Evolutionary conservation across 1,140 invertebrate species (phyloP).

Genomic region (Lineus longissimus): DNA sequence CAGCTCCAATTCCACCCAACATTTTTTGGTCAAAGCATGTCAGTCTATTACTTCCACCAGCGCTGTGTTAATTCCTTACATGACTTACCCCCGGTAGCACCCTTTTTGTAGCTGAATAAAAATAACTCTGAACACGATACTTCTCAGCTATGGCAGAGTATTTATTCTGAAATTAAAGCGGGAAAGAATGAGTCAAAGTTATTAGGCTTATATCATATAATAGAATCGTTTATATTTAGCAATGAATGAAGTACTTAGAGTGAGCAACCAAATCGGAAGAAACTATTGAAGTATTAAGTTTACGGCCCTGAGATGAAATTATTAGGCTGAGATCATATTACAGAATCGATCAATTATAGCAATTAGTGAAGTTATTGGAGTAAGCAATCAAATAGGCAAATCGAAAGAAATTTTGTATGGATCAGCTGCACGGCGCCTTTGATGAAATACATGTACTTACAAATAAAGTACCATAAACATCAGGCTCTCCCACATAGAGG

Average conservation of each 20-base stretch:
- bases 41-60: no score
- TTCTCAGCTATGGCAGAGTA: slow-evolving; percentile 63
- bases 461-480: slow-evolving; percentile 67
- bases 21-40: no score
- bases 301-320: no score
- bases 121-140: slow-evolving; percentile 70
- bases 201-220: no score
- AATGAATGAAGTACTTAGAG: neutral
- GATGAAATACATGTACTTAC: slow-evolving; percentile 57
- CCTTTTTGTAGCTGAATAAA: slow-evolving; percentile 60
- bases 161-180: slow-evolving; percentile 61
- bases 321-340: no score
- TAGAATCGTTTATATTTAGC: neutral
- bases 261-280: neutral
- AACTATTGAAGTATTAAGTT: no score
- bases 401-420: no score
- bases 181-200: slow-evolving; percentile 9
- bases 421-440: no score
- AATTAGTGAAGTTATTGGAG: no score
- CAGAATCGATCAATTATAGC: no score
- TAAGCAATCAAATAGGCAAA: no score
- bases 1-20: no score
- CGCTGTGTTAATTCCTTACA: neutral
- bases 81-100: slow-evolving; percentile 36
- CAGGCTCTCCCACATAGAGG: slow-evolving; percentile 72